Conservation (phyloP, 2,113 vertebrate species). For the Aplodontia rufa region DNA sequence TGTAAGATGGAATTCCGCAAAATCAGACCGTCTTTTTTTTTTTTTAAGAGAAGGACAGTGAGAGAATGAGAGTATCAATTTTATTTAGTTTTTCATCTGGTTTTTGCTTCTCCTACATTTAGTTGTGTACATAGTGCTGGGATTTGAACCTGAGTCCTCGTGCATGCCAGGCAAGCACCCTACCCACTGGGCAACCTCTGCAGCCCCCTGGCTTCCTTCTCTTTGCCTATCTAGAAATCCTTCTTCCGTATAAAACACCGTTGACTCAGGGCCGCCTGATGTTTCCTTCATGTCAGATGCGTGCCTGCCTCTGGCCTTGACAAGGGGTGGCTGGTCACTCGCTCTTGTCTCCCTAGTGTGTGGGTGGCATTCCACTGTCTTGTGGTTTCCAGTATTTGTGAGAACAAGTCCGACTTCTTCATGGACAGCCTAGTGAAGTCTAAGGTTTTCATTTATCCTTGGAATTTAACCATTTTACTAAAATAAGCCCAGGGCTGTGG, state of each 20-base stretch:
- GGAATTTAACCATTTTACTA: background rate
- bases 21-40: background rate
- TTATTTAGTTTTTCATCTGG: no score
- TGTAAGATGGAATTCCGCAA: background rate
- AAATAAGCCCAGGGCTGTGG: background rate
- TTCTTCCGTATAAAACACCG: background rate
- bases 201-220: background rate
- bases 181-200: no score
- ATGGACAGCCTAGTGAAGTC: background rate
- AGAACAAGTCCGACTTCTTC: background rate
- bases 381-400: background rate
- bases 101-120: no score
- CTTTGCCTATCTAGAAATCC: background rate
- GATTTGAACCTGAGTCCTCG: no score
- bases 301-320: accelerated
- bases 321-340: no score
- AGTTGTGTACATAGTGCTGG: no score
- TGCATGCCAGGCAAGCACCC: no score
- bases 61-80: no score
- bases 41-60: no score
- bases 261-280: background rate
- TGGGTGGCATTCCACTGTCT: background rate
- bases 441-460: background rate
- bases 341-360: background rate
- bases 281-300: background rate